phyloP scores from a whole-genome alignment of 2,888 invertebrate species.

The Entomobrya multifasciata region DNA sequence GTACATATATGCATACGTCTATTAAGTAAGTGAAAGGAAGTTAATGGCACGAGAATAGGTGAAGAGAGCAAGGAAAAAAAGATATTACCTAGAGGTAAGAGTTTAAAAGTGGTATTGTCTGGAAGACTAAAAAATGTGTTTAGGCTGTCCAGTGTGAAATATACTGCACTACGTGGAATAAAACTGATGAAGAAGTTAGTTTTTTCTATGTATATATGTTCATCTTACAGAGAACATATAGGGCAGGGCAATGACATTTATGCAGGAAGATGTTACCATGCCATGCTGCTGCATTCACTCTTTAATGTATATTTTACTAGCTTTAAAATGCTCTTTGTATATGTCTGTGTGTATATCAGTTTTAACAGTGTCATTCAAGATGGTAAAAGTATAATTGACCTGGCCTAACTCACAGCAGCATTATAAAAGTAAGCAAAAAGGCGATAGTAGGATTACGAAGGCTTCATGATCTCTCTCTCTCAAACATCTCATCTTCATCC shows the following conservation, averaged over 20 bases:
- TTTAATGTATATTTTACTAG: neutral
- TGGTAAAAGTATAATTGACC: constrained; percentile 37
- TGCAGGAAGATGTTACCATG: no score
- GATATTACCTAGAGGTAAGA: constrained; percentile 45
- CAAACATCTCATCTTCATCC: constrained; percentile 61
- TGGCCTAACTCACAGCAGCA: neutral
- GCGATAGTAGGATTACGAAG: constrained; percentile 66
- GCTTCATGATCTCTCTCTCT: constrained; percentile 57
- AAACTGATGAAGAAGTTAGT: constrained; percentile 29
- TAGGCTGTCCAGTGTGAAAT: constrained; percentile 28
- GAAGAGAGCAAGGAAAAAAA: constrained; percentile 35
- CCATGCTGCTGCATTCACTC: no score
- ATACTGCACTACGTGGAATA: constrained; percentile 29
- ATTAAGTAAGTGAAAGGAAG: constrained; percentile 37
- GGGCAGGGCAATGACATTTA: no score
- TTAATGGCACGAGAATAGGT: no score
- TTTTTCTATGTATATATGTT: constrained; percentile 2
- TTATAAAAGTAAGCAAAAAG: constrained; percentile 18
- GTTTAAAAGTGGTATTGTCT: constrained; percentile 48
- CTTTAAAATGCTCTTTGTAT: constrained; percentile 14
- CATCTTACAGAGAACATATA: neutral
- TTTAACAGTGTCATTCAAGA: neutral
- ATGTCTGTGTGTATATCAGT: neutral
- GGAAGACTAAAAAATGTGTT: constrained; percentile 3
- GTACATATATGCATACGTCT: neutral